Percentiles rank a stretch among this genome's conserved stretches.
phyloP scores from a whole-genome alignment of 2,888 invertebrate species.

The Amaurobius ferox region DNA sequence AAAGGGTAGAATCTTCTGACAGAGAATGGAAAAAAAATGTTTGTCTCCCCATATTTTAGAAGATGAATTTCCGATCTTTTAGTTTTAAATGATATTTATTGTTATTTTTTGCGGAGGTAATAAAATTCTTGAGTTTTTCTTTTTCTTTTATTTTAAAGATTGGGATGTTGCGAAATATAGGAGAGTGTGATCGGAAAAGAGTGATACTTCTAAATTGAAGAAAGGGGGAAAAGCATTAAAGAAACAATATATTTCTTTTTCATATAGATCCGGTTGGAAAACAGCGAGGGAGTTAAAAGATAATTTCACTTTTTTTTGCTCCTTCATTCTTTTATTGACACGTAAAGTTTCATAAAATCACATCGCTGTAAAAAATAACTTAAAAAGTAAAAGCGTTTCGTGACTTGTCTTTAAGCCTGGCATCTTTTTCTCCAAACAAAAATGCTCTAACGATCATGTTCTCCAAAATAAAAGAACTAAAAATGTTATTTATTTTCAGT shows the following conservation, averaged over 20 bases:
- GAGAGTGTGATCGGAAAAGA: not conserved
- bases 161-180: too few species aligned
- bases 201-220: not conserved
- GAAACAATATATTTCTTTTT: not conserved
- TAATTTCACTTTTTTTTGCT: not conserved
- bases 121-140: too few species aligned
- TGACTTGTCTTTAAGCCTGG: not conserved
- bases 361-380: not conserved
- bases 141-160: too few species aligned
- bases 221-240: not conserved
- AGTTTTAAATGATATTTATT: too few species aligned
- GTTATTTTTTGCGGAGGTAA: too few species aligned
- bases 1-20: too few species aligned
- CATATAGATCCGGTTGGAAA: not conserved
- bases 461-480: not conserved
- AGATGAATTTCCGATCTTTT: too few species aligned
- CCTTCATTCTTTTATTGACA: not conserved
- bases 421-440: not conserved
- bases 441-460: slow-evolving; percentile 29
- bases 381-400: not conserved
- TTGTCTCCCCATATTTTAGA: too few species aligned
- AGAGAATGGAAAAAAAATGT: too few species aligned
- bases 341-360: slow-evolving; percentile 2
- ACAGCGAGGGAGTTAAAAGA: not conserved
- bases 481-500: not conserved